These are phyloP conservation scores for Tonatia bakeri DNA, from an alignment of 2,113 vertebrate species.

Conservation along the genomic window DNA sequence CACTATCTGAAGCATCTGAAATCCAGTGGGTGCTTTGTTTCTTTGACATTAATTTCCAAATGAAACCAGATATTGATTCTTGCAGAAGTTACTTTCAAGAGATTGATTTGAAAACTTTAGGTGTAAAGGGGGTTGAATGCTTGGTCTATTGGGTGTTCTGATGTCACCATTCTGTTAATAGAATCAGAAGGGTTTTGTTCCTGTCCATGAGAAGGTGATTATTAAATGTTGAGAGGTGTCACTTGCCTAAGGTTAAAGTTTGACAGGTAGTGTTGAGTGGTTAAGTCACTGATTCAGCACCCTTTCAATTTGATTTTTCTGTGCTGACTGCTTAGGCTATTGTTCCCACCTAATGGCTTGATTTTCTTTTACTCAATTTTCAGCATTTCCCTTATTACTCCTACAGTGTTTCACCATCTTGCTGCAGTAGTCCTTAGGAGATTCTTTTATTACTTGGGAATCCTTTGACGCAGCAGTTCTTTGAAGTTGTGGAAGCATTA, in stretches of 20 bases:
- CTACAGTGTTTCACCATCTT: neutral
- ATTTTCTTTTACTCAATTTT: conserved; percentile 5
- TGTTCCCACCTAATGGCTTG: neutral
- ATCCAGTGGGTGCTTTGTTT: neutral
- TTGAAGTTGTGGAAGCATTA: conserved; percentile 23
- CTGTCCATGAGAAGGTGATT: neutral
- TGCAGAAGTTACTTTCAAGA: neutral
- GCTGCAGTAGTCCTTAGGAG: neutral
- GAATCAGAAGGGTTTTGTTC: neutral
- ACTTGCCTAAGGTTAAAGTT: neutral
- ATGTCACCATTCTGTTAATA: neutral
- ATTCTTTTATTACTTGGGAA: conserved; percentile 5
- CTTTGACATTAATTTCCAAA: conserved; percentile 18
- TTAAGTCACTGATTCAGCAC: neutral
- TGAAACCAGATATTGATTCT: neutral
- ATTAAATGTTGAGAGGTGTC: neutral
- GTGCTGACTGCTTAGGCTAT: neutral
- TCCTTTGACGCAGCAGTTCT: conserved; percentile 4
- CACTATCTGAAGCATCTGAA: neutral
- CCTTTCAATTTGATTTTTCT: conserved; percentile 4
- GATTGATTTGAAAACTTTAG: neutral
- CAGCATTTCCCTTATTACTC: neutral
- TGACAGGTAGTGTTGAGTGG: neutral
- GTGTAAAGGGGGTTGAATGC: neutral
- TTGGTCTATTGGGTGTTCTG: neutral